Base-by-base conservation (phyloP, 1,140 invertebrate species). In the Teleopsis dalmanni region DNA sequence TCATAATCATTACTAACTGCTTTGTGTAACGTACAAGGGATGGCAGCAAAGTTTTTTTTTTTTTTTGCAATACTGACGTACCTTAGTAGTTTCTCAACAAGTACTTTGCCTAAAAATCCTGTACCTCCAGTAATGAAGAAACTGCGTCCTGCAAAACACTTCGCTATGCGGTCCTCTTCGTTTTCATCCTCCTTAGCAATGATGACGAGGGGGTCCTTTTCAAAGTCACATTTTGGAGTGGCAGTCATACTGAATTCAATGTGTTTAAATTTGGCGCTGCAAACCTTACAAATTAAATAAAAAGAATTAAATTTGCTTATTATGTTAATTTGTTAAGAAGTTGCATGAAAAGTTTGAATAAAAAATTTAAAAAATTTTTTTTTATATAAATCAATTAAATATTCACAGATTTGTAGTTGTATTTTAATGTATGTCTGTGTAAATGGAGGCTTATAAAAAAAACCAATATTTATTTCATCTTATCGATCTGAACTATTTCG, bases 71-170 rank as follows among this genome's bases (percentile, higher is more conserved):
- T 18, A 22, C 9, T 40, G 9, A 31, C 14, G 11, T 47, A 78
- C 77, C 77, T 74, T 19, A 95, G 72, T 2, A 94, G 63, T 72
- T 95, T 94, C 68, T 94, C 89, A 1, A 94, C 76, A 1, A 94
- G 73, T n/a, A 91, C 83, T 69, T 92, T 92, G 13, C 90, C 91
- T 56, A 94, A 76, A 64, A 94, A 94, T 2, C 90, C 90, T 0
- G 88, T 91, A 13, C 81, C 82, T 13, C 83, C 83, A 33, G 78
- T 78, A 40, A 82, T 73, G 53, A 80, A 72, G 25, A 81, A 57
- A 4, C 66, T 75, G 53, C 73, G 69, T 5, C 72, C 75, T 23
- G 57, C 59, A 62, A 77, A 80, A 26, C 73, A 72, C 38, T 71
- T 73, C 0, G 76, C 73, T 25, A 81, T 72, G 14, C 79, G 67